Evolutionary conservation across 2,888 invertebrate genomes (phyloP).

Genomic region (Deilephila porcellus): DNA sequence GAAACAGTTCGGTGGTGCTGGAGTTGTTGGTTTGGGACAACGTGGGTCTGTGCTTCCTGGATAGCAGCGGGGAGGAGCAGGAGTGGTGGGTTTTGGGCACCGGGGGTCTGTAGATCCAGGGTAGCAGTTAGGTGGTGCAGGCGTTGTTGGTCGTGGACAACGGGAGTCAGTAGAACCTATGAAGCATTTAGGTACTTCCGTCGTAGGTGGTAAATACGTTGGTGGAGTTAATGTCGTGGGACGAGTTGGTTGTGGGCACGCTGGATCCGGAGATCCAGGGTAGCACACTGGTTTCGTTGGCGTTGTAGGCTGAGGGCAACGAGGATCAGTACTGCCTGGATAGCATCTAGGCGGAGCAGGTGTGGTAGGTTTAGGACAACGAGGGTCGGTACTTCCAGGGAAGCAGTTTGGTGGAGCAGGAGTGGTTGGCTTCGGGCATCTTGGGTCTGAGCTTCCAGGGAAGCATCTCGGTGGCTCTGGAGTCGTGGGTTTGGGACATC

Average conservation of each 20-base stretch:
- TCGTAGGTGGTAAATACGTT: constrained; percentile 46
- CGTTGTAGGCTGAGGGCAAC: constrained; percentile 43
- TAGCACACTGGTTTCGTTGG: constrained; percentile 44
- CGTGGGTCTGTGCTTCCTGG: constrained; percentile 43
- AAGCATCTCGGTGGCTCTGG: constrained; percentile 43
- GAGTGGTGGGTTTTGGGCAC: constrained; percentile 46
- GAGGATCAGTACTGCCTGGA: constrained; percentile 52
- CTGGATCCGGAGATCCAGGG: constrained; percentile 58
- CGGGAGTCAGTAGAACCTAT: constrained; percentile 41
- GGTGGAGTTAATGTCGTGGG: constrained; percentile 47
- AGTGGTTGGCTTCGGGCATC: constrained; percentile 43
- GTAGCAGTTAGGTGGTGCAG: constrained; percentile 42
- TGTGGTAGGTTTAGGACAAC: constrained; percentile 53
- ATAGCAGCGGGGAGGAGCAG: constrained; percentile 44
- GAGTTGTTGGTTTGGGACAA: constrained; percentile 45
- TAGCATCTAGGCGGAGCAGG: constrained; percentile 53
- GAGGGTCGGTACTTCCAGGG: constrained; percentile 57
- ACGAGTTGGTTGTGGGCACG: constrained; percentile 50
- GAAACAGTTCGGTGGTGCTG: constrained; percentile 41
- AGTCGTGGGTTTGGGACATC: constrained; percentile 52
- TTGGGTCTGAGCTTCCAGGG: constrained; percentile 45
- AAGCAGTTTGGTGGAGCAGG: constrained; percentile 50
- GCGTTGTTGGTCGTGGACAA: constrained; percentile 52
- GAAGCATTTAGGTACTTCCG: constrained; percentile 42
- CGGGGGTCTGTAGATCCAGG: constrained; percentile 48